phyloP scores from a whole-genome alignment of 2,113 vertebrate genomes.

The Triplophysa rosa region DNA sequence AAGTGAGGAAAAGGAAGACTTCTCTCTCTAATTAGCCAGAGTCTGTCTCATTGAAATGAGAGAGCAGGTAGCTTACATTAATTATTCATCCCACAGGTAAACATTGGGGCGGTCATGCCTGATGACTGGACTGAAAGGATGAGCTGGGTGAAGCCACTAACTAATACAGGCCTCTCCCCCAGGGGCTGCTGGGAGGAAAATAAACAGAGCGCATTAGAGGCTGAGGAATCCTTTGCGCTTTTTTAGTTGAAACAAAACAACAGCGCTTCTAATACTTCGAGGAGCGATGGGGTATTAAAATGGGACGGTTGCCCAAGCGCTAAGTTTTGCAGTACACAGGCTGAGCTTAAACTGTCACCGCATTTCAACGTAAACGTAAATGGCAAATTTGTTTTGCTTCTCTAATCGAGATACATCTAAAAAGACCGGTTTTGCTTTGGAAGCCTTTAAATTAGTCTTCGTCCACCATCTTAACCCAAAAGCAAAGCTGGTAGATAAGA shows the following conservation, averaged over 20 bases:
- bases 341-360: slow-evolving; percentile 60
- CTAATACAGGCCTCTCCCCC: slow-evolving; percentile 69
- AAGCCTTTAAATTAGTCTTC: too few species aligned
- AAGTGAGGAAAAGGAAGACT: slow-evolving; percentile 55
- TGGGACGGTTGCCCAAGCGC: slow-evolving; percentile 4
- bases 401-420: slow-evolving; percentile 39
- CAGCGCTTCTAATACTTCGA: slow-evolving; percentile 1
- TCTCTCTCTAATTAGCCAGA: slow-evolving; percentile 74
- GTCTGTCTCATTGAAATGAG: slow-evolving; percentile 65
- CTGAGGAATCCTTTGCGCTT: slow-evolving; percentile 63
- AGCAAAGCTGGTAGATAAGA: too few species aligned
- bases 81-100: slow-evolving; percentile 75
- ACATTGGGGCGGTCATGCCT: slow-evolving; percentile 66
- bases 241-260: slow-evolving; percentile 46
- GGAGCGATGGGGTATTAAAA: slow-evolving; percentile 59
- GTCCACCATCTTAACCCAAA: too few species aligned
- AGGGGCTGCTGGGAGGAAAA: slow-evolving; percentile 61
- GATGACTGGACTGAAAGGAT: slow-evolving; percentile 60
- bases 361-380: slow-evolving; percentile 55
- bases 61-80: slow-evolving; percentile 70
- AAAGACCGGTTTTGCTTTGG: too few species aligned
- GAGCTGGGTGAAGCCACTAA: slow-evolving; percentile 63
- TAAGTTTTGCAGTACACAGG: slow-evolving; percentile 22
- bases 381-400: not conserved
- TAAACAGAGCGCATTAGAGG: slow-evolving; percentile 62